These are phyloP conservation scores for Lipotes vexillifer DNA, from an alignment of 2,113 vertebrate genomes.

Conservation along the genomic window DNA sequence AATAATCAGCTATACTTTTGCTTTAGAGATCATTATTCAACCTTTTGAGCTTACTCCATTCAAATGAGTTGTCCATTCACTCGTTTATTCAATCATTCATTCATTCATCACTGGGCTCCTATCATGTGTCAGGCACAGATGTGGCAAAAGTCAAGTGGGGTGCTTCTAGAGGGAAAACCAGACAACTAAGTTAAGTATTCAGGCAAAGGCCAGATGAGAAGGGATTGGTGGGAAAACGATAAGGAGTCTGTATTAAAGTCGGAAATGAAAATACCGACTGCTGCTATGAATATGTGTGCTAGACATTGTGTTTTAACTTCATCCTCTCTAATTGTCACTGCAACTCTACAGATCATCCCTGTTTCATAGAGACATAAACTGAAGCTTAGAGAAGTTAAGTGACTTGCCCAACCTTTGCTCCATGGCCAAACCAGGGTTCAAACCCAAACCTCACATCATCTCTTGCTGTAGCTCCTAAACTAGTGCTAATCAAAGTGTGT, in stretches of 20 bases:
- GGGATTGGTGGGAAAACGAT: background rate
- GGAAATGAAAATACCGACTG: background rate
- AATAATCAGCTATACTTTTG: background rate
- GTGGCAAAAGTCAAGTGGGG: background rate
- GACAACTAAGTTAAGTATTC: background rate
- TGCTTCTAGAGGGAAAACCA: background rate
- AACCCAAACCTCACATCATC: background rate
- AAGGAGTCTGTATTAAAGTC: background rate
- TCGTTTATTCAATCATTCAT: background rate
- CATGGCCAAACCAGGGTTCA: background rate
- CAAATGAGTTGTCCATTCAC: background rate
- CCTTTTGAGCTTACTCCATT: background rate
- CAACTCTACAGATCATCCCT: background rate
- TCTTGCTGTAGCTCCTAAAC: background rate
- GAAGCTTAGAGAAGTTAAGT: no score
- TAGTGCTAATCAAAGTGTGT: no score
- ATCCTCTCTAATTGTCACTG: background rate
- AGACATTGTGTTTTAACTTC: background rate
- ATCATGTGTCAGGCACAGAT: background rate
- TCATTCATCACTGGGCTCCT: background rate
- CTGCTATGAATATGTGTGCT: no score
- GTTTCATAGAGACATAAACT: background rate
- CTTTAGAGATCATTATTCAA: background rate
- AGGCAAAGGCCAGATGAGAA: background rate
- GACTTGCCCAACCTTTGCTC: background rate